Evolutionary conservation across 2,113 vertebrate genomes (phyloP).

Genomic region (Rhea pennata): DNA sequence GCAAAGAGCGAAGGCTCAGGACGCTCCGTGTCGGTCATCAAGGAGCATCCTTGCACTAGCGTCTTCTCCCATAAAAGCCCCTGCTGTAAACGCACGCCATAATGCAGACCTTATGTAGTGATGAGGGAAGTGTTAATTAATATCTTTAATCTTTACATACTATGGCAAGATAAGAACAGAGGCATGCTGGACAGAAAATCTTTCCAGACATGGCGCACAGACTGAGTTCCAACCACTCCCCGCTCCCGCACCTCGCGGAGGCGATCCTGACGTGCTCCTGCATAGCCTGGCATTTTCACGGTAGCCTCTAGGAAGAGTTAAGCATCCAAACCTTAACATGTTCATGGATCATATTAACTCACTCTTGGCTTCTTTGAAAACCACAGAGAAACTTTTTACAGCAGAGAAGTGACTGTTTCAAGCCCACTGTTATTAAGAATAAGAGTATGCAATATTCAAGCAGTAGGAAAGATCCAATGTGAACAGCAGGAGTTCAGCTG

Average conservation of each 20-base stretch:
- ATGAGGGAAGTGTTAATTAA: constrained; percentile 20
- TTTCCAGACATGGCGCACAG: not conserved
- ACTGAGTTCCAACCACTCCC: not conserved
- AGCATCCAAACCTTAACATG: not conserved
- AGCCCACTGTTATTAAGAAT: not conserved
- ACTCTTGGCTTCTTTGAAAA: not conserved
- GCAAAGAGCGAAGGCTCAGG: not conserved
- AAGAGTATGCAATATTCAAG: not conserved
- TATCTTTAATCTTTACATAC: not conserved
- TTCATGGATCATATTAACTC: not conserved
- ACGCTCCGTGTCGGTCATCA: not conserved
- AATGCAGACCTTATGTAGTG: constrained; percentile 27
- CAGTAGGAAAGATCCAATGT: not conserved
- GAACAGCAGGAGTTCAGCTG: not conserved
- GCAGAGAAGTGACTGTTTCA: not conserved
- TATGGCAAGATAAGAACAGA: not conserved
- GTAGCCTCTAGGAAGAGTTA: not conserved
- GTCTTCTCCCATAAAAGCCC: not conserved
- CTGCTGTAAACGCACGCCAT: not conserved
- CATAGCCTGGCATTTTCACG: not conserved
- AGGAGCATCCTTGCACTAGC: not conserved
- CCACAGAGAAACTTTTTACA: not conserved
- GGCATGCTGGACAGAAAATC: not conserved
- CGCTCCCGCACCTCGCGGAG: not conserved
- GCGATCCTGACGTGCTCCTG: not conserved